Evolutionary conservation across 2,888 invertebrate genomes (phyloP).

Genomic region (Nomada lathburiana): DNA sequence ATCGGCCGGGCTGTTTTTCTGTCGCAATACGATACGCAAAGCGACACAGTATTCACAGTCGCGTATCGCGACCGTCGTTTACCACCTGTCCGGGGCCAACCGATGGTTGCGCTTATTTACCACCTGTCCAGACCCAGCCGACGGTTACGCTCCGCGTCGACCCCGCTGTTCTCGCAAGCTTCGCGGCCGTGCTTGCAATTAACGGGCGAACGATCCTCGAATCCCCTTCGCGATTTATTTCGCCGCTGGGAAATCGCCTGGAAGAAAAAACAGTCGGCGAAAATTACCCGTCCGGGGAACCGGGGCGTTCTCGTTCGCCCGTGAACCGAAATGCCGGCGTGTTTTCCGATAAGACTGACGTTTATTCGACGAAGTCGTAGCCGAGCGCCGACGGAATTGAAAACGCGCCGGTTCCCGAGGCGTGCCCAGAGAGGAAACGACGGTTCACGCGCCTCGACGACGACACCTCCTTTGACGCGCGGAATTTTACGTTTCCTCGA

Average conservation of each 20-base stretch:
- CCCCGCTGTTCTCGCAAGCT: conserved; percentile 19
- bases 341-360: conserved; percentile 61
- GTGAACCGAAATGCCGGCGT: conserved; percentile 49
- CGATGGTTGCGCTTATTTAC: conserved; percentile 51
- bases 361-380: conserved; percentile 52
- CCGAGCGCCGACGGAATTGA: conserved; percentile 40
- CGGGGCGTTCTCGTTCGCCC: conserved; percentile 25
- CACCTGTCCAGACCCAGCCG: not conserved
- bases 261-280: not conserved
- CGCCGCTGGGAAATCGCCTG: not conserved
- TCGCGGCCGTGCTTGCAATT: conserved; percentile 35
- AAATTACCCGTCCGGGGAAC: not conserved
- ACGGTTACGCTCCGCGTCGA: not conserved
- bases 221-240: conserved; percentile 30
- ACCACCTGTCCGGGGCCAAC: conserved; percentile 44
- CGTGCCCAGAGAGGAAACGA: not conserved
- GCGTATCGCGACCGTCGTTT: conserved; percentile 53
- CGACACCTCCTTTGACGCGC: not conserved
- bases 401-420: conserved; percentile 8
- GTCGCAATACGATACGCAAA: conserved; percentile 43
- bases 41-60: conserved; percentile 54
- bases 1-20: conserved; percentile 30
- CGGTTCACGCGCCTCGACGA: not conserved
- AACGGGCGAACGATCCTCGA: conserved; percentile 11
- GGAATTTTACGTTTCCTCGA: not conserved